Evolutionary conservation across 1,140 invertebrate species (phyloP).

Genomic region (Popillia japonica): DNA sequence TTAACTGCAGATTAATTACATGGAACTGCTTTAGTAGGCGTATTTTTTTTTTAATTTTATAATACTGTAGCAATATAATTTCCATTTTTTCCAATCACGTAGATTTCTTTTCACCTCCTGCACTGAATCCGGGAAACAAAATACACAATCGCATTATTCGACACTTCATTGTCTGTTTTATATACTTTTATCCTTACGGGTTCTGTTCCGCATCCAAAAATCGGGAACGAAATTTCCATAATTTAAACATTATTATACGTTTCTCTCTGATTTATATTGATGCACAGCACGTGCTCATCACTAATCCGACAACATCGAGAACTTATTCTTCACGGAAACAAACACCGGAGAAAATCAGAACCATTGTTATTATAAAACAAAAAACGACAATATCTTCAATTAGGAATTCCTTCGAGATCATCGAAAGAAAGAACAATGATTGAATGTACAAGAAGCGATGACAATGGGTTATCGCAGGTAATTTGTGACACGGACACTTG

Average conservation of each 20-base stretch:
- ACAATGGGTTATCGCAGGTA: neutral
- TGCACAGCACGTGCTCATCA: constrained; percentile 15
- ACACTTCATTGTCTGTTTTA: too few relatives aligned
- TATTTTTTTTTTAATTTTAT: too few relatives aligned
- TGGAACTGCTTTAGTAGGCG: too few relatives aligned
- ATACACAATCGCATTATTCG: too few relatives aligned
- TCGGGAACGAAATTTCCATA: neutral
- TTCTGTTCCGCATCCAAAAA: too few relatives aligned
- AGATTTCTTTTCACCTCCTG: too few relatives aligned
- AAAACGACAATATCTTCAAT: constrained; percentile 18
- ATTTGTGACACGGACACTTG: constrained; percentile 20
- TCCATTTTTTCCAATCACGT: too few relatives aligned
- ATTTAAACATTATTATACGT: neutral
- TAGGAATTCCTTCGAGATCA: constrained; percentile 13
- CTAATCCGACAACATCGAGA: neutral
- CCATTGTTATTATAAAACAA: constrained; percentile 21
- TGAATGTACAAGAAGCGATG: constrained; percentile 22
- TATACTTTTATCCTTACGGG: too few relatives aligned
- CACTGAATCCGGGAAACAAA: too few relatives aligned
- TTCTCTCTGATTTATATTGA: constrained; percentile 24
- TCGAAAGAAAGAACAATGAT: constrained; percentile 22
- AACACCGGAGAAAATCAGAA: neutral
- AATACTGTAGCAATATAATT: too few relatives aligned
- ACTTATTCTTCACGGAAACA: neutral
- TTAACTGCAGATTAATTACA: too few relatives aligned